These are phyloP conservation scores for Reticulitermes speratus DNA, from an alignment of 1,140 invertebrate species.

Conservation along the genomic window DNA sequence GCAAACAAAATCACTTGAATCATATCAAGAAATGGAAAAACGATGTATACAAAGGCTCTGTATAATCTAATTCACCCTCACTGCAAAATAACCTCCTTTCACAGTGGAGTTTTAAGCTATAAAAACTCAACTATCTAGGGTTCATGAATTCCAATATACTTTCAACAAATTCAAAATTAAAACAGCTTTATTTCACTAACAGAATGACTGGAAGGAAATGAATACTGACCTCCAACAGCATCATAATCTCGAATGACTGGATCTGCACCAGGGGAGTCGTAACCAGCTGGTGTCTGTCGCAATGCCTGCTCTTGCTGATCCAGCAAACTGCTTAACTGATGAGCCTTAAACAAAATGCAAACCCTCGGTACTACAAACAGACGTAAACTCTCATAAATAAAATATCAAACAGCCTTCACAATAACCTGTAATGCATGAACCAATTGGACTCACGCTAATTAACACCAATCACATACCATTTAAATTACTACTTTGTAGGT, in stretches of 20 bases:
- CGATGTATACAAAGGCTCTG: neutral
- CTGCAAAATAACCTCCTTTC: neutral
- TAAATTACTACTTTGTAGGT: too few species aligned
- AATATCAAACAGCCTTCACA: neutral
- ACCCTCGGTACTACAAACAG: neutral
- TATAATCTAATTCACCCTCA: neutral
- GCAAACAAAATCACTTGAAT: neutral
- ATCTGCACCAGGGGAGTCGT: constrained; percentile 35
- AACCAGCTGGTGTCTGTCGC: constrained; percentile 40
- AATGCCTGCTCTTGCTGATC: constrained; percentile 59
- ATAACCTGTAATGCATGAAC: neutral
- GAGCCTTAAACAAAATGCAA: constrained; percentile 47
- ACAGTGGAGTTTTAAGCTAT: neutral
- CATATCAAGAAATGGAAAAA: neutral
- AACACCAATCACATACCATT: too few species aligned
- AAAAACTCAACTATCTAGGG: too few species aligned
- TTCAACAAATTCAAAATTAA: too few species aligned
- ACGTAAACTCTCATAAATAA: neutral
- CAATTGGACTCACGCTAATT: too few species aligned
- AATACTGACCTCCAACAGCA: constrained; percentile 20
- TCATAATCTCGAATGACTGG: constrained; percentile 33
- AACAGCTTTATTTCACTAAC: too few species aligned
- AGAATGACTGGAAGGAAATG: neutral
- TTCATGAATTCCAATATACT: too few species aligned
- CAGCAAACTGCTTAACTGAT: constrained; percentile 59